Percentiles rank a stretch among this genome's conserved stretches.
Evolutionary conservation across 2,888 invertebrate genomes (phyloP).

Genomic region (Drosophila birchii): DNA sequence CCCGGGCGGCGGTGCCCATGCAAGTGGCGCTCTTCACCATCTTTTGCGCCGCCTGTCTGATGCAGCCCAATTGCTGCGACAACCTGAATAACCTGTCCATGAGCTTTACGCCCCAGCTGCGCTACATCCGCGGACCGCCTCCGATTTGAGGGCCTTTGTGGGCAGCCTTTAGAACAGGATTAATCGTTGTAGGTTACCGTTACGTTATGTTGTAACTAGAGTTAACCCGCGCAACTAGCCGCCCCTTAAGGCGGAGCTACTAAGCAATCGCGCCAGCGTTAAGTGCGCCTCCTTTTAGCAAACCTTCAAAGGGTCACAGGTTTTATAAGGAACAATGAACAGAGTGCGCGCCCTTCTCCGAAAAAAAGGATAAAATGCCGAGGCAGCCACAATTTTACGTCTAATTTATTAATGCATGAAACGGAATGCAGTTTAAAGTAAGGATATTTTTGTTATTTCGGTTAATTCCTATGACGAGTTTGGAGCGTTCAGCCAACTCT

Average conservation of each 20-base stretch:
- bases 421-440: constrained; percentile 26
- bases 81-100: constrained; percentile 89
- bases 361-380: constrained; percentile 5
- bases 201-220: constrained; percentile 37
- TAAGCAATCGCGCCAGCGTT: constrained; percentile 7
- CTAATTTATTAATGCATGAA: constrained; percentile 34
- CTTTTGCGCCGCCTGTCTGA: constrained; percentile 89
- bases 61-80: constrained; percentile 91
- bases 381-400: constrained; percentile 34
- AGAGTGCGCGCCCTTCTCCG: constrained; percentile 27
- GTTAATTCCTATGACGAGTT: constrained; percentile 33
- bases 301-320: constrained; percentile 6
- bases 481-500: constrained; percentile 33
- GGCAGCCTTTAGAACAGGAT: constrained; percentile 18
- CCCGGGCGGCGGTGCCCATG: constrained; percentile 89
- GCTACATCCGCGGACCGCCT: constrained; percentile 91
- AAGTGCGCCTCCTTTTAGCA: constrained; percentile 14
- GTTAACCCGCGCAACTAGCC: constrained; percentile 26
- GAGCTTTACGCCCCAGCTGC: constrained; percentile 90
- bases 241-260: constrained; percentile 29
- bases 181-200: constrained; percentile 37
- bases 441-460: constrained; percentile 37
- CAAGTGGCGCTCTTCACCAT: constrained; percentile 89
- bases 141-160: constrained; percentile 87
- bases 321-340: constrained; percentile 26